Base-by-base conservation (phyloP, 2,797 vertebrate genomes). In the Acanthornis magna region DNA sequence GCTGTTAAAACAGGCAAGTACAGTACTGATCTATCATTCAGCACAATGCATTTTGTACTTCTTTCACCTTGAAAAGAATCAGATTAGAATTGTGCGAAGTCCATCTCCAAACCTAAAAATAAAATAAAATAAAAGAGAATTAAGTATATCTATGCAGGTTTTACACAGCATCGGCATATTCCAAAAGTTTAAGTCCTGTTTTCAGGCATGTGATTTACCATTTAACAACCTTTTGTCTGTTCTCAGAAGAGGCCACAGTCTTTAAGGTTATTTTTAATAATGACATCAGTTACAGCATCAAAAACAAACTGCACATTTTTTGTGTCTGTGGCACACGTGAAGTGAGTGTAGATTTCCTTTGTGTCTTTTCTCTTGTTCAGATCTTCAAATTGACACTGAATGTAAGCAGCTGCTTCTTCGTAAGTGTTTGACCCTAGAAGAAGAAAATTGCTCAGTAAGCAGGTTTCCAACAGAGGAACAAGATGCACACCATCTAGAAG, bases 251-350 rank as follows among this genome's bases (percentile, higher is more conserved):
- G 99, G 80, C 99, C 99, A 94, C 99, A 99, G 98, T 99, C 99
- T 97, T 99, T 99, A 96, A 99, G 98, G 97, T 99, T 99, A 98
- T 99, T 99, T 98, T 99, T 99, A 98, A 99, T 99, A 98, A 99
- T 99, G 97, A 99, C 99, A 91, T 99, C 99, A 85, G 99, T 99
- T 97, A 99, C 99, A 17, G 99, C 99, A 97, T 99, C 99, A 13
- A 99, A 99, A 77, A 99, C 99, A 91, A 99, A 99, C 97, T 99
- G 99, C 97, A 99, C 99, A 75, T 99, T 99, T 98, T 99, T 99
- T 89, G 99, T 99, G 97, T 99, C 99, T 40, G 99, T 99, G 97
- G 99, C 99, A 97, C 99, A 99, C 18, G 99, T 99, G 98, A 99
- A 99, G 97, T 99, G 99, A 93, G 99, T 99, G 98, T 99, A 99